Evolutionary conservation across 1,140 invertebrate species (phyloP).

Genomic region (Sinonovacula constricta): DNA sequence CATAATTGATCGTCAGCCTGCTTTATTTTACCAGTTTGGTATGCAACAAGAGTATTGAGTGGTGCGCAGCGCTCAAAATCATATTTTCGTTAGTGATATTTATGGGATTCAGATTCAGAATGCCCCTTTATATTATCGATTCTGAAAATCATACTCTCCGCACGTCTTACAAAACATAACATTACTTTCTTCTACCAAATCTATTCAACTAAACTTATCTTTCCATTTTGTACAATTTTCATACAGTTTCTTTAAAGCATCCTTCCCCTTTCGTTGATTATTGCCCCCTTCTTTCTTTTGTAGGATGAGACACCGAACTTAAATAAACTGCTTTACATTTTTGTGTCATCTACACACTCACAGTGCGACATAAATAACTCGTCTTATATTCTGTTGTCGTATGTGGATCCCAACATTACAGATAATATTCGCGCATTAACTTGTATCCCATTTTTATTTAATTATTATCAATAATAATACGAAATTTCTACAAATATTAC

Average conservation of each 20-base stretch:
- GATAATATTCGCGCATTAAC: background rate
- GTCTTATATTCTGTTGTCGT: background rate
- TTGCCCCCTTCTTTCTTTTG: background rate
- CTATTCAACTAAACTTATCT: background rate
- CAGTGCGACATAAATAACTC: background rate
- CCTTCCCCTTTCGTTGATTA: background rate
- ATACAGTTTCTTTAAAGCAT: background rate
- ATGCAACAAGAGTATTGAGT: background rate
- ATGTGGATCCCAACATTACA: background rate
- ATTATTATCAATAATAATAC: background rate
- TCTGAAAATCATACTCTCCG: background rate
- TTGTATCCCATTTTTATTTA: background rate
- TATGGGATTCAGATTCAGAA: background rate
- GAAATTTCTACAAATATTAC: background rate
- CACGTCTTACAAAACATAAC: background rate
- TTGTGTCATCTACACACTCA: background rate
- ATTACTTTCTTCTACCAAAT: background rate
- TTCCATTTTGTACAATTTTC: background rate
- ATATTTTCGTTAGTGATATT: background rate
- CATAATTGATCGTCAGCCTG: background rate
- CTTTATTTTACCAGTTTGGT: background rate
- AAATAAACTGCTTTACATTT: background rate
- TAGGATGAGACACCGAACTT: background rate
- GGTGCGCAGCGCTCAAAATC: background rate
- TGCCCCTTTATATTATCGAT: background rate